Conservation (phyloP, 2,797 vertebrate species). For the Phalloptychus januarius region DNA sequence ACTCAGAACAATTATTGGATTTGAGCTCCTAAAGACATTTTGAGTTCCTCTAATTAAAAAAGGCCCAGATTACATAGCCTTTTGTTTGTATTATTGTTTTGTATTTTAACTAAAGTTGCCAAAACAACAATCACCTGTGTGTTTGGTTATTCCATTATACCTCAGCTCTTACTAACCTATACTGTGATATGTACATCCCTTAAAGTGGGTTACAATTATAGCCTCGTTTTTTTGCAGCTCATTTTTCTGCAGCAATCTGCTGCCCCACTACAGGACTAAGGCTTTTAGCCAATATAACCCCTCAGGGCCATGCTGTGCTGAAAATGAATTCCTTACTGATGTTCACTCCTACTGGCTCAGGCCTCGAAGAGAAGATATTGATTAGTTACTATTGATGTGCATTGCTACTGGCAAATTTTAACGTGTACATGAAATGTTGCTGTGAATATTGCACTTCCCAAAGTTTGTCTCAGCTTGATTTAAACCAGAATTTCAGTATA, state of each 20-base stretch:
- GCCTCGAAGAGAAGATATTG: slow-evolving; percentile 54
- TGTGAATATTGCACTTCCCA: slow-evolving; percentile 46
- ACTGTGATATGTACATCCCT: background rate
- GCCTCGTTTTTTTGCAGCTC: background rate
- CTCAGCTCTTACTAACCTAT: background rate
- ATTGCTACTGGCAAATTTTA: slow-evolving; percentile 57
- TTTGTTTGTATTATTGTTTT: background rate
- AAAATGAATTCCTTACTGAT: slow-evolving; percentile 44
- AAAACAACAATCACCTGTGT: background rate
- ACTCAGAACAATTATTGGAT: background rate
- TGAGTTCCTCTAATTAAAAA: background rate
- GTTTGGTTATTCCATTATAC: background rate
- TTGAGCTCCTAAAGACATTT: background rate
- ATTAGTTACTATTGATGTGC: slow-evolving; percentile 57
- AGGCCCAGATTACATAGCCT: background rate
- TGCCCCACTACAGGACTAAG: background rate
- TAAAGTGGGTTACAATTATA: background rate
- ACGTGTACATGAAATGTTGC: slow-evolving; percentile 35
- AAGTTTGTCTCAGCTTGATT: slow-evolving; percentile 22
- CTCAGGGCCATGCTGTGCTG: slow-evolving; percentile 29
- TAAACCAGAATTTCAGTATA: slow-evolving; percentile 25
- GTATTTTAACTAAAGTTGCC: background rate
- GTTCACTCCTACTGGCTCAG: slow-evolving; percentile 15
- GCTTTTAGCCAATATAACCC: slow-evolving; percentile 26
- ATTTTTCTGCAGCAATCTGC: slow-evolving; percentile 9